These are phyloP conservation scores for Tachycineta bicolor DNA, from an alignment of 2,113 vertebrate genomes.

Conservation along the genomic window DNA sequence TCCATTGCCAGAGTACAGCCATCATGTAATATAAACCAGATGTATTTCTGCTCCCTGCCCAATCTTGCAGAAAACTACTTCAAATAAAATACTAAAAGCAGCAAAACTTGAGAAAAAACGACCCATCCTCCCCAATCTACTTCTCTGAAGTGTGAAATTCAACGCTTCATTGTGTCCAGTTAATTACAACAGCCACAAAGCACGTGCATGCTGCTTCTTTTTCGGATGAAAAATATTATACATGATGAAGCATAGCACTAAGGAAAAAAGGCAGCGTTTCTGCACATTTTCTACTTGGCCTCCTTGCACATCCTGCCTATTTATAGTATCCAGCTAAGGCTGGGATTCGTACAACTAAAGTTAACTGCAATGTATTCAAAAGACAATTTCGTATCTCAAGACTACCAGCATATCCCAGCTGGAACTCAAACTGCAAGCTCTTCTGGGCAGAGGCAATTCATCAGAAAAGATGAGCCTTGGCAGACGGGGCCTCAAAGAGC, in stretches of 20 bases:
- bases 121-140: not conserved
- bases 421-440: not conserved
- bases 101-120: not conserved
- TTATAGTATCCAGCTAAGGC: slow-evolving; percentile 45
- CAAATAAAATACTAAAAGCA: not conserved
- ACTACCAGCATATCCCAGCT: not conserved
- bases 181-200: slow-evolving; percentile 9
- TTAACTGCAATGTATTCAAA: slow-evolving; percentile 11
- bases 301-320: slow-evolving; percentile 52
- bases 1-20: slow-evolving; percentile 50
- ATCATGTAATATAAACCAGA: slow-evolving; percentile 61
- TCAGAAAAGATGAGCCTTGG: not conserved
- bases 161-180: not conserved
- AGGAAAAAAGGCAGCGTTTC: slow-evolving; percentile 17
- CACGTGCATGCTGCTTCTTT: not conserved
- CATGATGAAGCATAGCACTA: not conserved
- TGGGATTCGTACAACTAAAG: slow-evolving; percentile 35
- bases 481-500: not conserved
- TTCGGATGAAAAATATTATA: slow-evolving; percentile 16
- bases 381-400: not conserved
- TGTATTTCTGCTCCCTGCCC: slow-evolving; percentile 34
- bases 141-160: not conserved
- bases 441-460: not conserved
- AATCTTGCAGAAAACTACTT: slow-evolving; percentile 19
- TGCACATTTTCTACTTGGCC: slow-evolving; percentile 56